Evolutionary conservation across 2,113 vertebrate genomes (phyloP).

Genomic region (Cyprinodon variegatus): DNA sequence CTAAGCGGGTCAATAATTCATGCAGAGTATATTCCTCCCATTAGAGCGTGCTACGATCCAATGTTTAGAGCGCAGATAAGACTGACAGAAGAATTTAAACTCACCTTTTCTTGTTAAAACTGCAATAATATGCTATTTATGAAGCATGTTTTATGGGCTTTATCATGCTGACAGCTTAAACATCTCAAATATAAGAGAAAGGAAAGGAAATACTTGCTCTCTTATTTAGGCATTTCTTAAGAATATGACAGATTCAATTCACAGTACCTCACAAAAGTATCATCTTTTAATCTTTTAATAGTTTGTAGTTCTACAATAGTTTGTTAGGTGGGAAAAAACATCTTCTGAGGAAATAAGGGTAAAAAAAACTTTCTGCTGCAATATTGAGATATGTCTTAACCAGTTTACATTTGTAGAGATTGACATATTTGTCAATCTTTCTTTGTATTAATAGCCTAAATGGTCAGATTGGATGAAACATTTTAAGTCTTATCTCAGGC

Average conservation of each 20-base stretch:
- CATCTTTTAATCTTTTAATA: background rate
- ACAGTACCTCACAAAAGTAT: background rate
- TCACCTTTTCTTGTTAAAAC: background rate
- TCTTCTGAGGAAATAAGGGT: no score
- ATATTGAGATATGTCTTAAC: no score
- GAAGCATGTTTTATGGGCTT: background rate
- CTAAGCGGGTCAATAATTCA: constrained; percentile 37
- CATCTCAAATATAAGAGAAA: background rate
- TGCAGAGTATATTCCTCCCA: background rate
- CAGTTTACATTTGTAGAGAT: no score
- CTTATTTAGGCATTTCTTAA: background rate
- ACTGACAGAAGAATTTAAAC: background rate
- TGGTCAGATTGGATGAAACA: no score
- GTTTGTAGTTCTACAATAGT: no score
- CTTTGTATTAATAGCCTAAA: no score
- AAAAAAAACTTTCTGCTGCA: no score
- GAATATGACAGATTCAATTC: background rate
- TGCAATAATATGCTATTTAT: background rate
- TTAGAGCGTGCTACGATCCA: background rate
- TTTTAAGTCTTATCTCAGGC: no score
- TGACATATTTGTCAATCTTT: no score
- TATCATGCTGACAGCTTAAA: background rate
- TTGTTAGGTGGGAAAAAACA: no score
- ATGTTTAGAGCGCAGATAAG: background rate
- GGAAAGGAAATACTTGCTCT: background rate